Conservation (phyloP, 2,888 invertebrate genomes). For the Lepetodrilus schrolli region DNA sequence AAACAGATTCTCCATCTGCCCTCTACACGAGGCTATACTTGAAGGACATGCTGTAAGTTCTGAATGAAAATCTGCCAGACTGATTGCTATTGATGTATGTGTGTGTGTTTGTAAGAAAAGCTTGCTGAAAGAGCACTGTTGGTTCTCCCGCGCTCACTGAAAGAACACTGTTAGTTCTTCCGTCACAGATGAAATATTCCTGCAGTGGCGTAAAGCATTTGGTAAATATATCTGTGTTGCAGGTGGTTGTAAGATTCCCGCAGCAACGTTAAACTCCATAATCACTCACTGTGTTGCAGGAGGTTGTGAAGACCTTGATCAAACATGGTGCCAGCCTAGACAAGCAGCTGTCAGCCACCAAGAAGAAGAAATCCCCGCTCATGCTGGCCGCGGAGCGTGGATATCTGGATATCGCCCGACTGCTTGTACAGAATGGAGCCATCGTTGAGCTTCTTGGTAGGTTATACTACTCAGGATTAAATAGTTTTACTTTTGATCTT, state of each 20-base stretch:
- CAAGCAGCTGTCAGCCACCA: slow-evolving; percentile 72
- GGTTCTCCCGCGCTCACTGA: too few species aligned
- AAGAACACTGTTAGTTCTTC: too few species aligned
- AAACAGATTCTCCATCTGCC: slow-evolving; percentile 71
- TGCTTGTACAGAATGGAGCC: slow-evolving; percentile 75
- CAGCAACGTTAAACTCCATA: too few species aligned
- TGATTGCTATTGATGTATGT: too few species aligned
- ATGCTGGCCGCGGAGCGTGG: slow-evolving; percentile 77
- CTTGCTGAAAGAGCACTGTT: too few species aligned
- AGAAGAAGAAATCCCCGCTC: slow-evolving; percentile 75
- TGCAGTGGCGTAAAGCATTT: too few species aligned
- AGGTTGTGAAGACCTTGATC: slow-evolving; percentile 73
- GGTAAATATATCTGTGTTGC: too few species aligned
- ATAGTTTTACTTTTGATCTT: too few species aligned
- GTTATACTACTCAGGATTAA: background rate
- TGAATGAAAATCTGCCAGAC: too few species aligned
- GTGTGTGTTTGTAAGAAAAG: too few species aligned
- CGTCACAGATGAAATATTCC: too few species aligned
- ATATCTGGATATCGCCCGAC: slow-evolving; percentile 74
- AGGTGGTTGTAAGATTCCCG: too few species aligned
- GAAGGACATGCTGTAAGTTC: slow-evolving; percentile 73
- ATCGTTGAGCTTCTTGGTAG: slow-evolving; percentile 74
- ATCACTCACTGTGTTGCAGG: slow-evolving; percentile 67
- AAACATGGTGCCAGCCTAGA: slow-evolving; percentile 74
- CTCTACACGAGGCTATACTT: slow-evolving; percentile 75